Percentiles rank a stretch among this genome's conserved stretches.
Evolutionary conservation across 2,113 vertebrate genomes (phyloP).

Genomic region (Psittacus erithacus): DNA sequence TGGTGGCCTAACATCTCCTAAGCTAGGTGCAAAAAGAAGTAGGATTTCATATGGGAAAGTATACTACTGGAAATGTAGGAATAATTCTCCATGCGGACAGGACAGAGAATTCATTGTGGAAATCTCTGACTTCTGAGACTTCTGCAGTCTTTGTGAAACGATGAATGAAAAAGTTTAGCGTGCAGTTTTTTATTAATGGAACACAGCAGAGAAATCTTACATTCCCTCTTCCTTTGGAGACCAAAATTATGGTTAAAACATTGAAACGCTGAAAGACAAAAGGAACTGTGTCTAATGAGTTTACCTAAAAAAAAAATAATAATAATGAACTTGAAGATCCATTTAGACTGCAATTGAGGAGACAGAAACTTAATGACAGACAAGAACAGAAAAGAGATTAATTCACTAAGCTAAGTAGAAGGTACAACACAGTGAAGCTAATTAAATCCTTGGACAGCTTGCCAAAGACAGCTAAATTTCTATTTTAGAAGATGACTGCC

Average conservation of each 20-base stretch:
- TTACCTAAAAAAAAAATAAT: background rate
- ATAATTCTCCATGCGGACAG: background rate
- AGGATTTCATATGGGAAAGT: background rate
- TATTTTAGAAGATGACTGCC: background rate
- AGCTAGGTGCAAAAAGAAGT: background rate
- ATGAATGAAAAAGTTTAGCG: background rate
- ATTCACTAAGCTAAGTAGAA: constrained; percentile 32
- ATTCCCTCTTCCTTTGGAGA: background rate
- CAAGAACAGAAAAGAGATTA: background rate
- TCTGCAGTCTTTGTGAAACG: background rate
- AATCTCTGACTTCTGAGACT: background rate
- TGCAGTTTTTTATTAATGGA: background rate
- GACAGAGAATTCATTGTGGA: background rate
- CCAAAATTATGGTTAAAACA: background rate
- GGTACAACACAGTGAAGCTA: background rate
- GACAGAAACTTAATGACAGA: constrained; percentile 30
- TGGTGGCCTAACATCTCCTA: background rate
- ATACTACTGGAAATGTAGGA: background rate
- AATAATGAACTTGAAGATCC: constrained; percentile 3
- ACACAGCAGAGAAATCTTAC: background rate
- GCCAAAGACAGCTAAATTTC: constrained; percentile 16
- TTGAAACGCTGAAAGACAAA: background rate
- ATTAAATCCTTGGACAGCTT: constrained; percentile 41
- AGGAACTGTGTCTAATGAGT: constrained; percentile 9
- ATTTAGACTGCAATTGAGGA: background rate